Conservation (phyloP, 2,113 vertebrate species). For the Paramisgurnus dabryanus region DNA sequence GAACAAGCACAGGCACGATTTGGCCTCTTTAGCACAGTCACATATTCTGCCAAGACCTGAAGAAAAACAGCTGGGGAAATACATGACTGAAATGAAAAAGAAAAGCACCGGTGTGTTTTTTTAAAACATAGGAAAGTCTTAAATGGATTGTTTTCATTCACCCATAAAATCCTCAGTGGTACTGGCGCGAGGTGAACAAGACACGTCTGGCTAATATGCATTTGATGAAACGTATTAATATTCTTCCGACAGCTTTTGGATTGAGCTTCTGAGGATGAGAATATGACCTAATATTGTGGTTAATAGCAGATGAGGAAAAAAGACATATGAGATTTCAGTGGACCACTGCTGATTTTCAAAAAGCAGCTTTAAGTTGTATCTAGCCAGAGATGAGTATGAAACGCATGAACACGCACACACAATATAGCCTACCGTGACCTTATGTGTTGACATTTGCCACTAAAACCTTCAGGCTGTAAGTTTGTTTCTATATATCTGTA, state of each 20-base stretch:
- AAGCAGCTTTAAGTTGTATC: not conserved
- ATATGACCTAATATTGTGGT: slow-evolving; percentile 30
- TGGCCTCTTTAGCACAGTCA: slow-evolving; percentile 10
- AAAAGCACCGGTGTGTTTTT: slow-evolving; percentile 26
- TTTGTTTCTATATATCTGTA: not conserved
- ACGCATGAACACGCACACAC: not conserved
- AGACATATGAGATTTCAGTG: not conserved
- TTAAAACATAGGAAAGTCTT: slow-evolving; percentile 11
- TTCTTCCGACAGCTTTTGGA: slow-evolving; percentile 38
- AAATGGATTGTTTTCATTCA: slow-evolving; percentile 43
- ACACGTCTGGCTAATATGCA: slow-evolving; percentile 39
- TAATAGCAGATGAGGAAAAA: slow-evolving; percentile 24
- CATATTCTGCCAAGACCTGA: slow-evolving; percentile 19
- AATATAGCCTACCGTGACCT: not conserved
- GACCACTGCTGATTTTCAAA: not conserved
- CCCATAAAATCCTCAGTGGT: slow-evolving; percentile 29
- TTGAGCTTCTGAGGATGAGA: slow-evolving; percentile 20
- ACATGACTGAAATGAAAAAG: not conserved
- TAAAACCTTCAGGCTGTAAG: slow-evolving; percentile 9
- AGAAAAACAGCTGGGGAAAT: slow-evolving; percentile 35
- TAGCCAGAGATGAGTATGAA: slow-evolving; percentile 11
- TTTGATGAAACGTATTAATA: slow-evolving; percentile 42
- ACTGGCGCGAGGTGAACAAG: slow-evolving; percentile 1
- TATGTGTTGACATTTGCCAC: slow-evolving; percentile 25
- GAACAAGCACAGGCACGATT: slow-evolving; percentile 18